These are phyloP conservation scores for Tachypleus tridentatus DNA, from an alignment of 1,140 invertebrate species.

Conservation along the genomic window DNA sequence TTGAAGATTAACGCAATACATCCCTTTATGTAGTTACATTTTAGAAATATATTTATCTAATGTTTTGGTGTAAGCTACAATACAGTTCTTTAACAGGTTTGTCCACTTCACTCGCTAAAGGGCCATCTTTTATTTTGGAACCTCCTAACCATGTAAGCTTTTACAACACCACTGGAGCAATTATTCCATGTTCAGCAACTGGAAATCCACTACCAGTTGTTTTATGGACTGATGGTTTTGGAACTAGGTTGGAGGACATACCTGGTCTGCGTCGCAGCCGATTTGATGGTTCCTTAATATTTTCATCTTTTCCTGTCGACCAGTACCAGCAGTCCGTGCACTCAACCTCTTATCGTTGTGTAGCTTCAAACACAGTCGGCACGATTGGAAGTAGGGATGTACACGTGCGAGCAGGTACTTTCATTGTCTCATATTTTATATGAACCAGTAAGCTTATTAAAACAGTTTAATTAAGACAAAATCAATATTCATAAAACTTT, in stretches of 20 bases:
- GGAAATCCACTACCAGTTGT: conserved; percentile 81
- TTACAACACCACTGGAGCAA: conserved; percentile 60
- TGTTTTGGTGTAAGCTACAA: too few species aligned
- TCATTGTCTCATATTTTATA: too few species aligned
- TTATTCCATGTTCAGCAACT: conserved; percentile 79
- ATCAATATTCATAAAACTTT: too few species aligned
- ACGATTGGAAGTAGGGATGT: conserved; percentile 30
- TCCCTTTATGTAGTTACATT: too few species aligned
- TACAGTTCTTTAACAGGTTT: too few species aligned
- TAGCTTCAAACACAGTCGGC: conserved; percentile 30
- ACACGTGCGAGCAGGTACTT: conserved; percentile 30
- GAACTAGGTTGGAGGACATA: conserved; percentile 43
- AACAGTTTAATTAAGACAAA: too few species aligned
- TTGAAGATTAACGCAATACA: too few species aligned
- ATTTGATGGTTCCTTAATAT: conserved; percentile 32
- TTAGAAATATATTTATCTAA: too few species aligned
- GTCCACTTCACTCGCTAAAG: neutral
- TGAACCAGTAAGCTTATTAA: too few species aligned
- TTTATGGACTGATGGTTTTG: conserved; percentile 53
- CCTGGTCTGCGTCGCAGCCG: conserved; percentile 53
- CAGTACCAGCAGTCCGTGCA: conserved; percentile 29
- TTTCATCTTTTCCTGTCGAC: conserved; percentile 28
- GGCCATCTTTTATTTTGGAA: conserved; percentile 13
- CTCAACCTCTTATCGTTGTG: conserved; percentile 30
- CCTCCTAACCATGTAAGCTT: conserved; percentile 10